Evolutionary conservation across 2,113 vertebrate species (phyloP).

Genomic region (Muntiacus muntjak): DNA sequence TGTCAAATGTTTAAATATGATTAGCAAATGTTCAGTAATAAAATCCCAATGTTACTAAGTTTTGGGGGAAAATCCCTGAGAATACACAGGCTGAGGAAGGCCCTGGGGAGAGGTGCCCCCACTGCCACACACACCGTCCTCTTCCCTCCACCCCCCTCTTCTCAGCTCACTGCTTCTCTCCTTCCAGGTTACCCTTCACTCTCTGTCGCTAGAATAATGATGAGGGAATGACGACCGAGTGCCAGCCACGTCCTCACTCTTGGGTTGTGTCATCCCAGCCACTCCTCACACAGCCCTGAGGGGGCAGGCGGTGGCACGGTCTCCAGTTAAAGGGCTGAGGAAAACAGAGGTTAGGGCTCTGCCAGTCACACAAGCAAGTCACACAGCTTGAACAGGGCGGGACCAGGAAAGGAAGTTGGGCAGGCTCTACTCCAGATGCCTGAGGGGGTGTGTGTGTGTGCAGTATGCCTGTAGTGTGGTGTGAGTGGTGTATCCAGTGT

Average conservation of each 20-base stretch:
- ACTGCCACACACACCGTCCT: too few species aligned
- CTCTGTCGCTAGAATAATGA: background rate
- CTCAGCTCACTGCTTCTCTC: background rate
- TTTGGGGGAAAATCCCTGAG: background rate
- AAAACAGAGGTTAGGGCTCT: background rate
- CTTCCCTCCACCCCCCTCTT: background rate
- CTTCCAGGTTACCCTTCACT: background rate
- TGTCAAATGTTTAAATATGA: background rate
- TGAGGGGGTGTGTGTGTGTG: background rate
- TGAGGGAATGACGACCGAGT: background rate
- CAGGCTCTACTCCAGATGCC: background rate
- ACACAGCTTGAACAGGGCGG: background rate
- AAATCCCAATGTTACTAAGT: background rate
- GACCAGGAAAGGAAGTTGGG: background rate
- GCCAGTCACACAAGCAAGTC: background rate
- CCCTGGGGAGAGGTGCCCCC: fast-evolving
- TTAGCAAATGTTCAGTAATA: background rate
- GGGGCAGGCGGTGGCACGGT: background rate
- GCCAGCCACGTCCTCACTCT: background rate
- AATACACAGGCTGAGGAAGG: background rate
- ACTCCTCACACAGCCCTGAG: too few species aligned
- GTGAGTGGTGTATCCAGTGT: background rate
- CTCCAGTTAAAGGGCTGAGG: background rate
- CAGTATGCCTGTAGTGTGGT: background rate
- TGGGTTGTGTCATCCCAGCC: background rate